Conservation (phyloP, 30 jellyfish, hydroid and myxozoan genomes). For the Catostylus mosaicus region DNA sequence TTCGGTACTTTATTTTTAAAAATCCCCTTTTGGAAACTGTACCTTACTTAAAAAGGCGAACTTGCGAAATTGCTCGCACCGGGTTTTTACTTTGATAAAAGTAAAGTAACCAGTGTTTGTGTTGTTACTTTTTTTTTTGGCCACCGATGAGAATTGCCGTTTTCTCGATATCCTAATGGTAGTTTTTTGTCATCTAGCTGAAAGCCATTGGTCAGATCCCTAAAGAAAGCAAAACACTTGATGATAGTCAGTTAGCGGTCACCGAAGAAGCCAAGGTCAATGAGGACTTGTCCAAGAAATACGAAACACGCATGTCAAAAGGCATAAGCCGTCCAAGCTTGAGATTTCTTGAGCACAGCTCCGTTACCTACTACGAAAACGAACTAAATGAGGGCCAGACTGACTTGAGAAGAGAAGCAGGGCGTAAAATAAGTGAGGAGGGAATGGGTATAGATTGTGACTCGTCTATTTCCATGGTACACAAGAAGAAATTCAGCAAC, state of each 20-base stretch:
- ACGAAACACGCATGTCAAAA: conserved; percentile 57
- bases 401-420: background rate
- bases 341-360: conserved; percentile 56
- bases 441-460: background rate
- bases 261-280: background rate
- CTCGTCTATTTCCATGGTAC: background rate
- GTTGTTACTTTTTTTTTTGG: too few relatives aligned
- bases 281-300: conserved; percentile 34
- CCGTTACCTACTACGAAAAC: conserved; percentile 3
- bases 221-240: background rate
- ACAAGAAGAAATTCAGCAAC: background rate
- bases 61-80: too few relatives aligned
- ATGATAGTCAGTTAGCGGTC: background rate
- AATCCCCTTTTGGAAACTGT: too few relatives aligned
- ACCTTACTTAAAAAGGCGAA: too few relatives aligned
- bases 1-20: too few relatives aligned
- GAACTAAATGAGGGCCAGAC: conserved; percentile 6
- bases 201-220: conserved; percentile 25
- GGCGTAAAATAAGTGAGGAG: background rate
- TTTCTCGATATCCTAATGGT: too few relatives aligned
- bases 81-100: too few relatives aligned
- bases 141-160: too few relatives aligned
- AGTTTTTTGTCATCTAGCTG: background rate
- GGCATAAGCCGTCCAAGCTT: conserved; percentile 65
- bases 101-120: too few relatives aligned